phyloP scores from a whole-genome alignment of 2,113 vertebrate species.

The Platanista minor region DNA sequence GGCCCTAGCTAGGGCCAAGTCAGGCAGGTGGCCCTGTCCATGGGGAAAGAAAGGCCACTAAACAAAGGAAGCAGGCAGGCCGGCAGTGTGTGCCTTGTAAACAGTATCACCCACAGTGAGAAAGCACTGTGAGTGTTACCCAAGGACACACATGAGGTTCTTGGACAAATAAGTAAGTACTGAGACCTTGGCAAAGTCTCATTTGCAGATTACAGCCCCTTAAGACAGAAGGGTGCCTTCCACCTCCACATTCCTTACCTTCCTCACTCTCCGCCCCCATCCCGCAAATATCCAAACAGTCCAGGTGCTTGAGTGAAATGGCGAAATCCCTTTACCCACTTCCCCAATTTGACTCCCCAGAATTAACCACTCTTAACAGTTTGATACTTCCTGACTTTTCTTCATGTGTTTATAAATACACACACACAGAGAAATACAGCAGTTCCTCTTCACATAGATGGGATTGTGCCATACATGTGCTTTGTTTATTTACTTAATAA shows the following conservation, averaged over 20 bases:
- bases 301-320: not conserved
- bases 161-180: not conserved
- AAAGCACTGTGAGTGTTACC: not conserved
- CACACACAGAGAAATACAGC: not conserved
- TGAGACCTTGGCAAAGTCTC: not conserved
- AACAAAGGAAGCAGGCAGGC: not conserved
- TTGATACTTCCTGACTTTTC: not conserved
- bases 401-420: not conserved
- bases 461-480: not conserved
- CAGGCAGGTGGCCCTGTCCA: not conserved
- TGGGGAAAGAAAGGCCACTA: not conserved
- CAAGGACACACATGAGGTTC: not conserved
- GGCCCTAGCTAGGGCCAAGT: not conserved
- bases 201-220: not conserved
- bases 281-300: not conserved
- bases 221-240: not conserved
- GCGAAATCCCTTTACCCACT: not conserved
- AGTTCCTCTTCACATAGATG: not conserved
- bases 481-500: slow-evolving; percentile 36
- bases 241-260: not conserved
- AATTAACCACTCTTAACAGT: not conserved
- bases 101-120: not conserved
- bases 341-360: not conserved
- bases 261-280: not conserved
- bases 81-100: not conserved